Evolutionary conservation across 2,888 invertebrate species (phyloP), one percentile per base, ranked within the genome.

Genomic region (Myopa testacea): DNA sequence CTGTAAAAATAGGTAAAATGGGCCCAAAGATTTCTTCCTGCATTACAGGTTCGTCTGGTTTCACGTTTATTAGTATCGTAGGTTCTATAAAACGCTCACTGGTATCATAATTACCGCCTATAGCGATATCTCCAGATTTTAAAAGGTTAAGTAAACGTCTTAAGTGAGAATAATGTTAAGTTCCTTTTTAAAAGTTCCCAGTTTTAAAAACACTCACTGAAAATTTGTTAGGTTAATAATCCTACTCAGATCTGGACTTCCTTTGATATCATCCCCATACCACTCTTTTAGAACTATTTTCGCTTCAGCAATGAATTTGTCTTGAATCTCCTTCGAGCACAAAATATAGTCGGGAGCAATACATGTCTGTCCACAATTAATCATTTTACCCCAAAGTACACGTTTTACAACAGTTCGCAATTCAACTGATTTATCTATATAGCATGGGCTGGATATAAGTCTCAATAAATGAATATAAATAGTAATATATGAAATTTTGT

Each of bases 21-120:
- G 99, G 99, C 0, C 99, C 99, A 89, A 99, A 99, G 84, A 99
- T 97, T 92, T 99, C 99, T 83, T 98, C 95, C 82, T 93, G 92
- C 95, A 96, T 95, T 5, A 95, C 88, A 58, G 93, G 92, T 90
- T 98, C 97, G 1, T 91, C 90, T 0, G 91, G 90, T 76, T 93
- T 92, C 0, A 97, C 95, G 87, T 97, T 94, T 19, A 91, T 89
- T 71, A 96, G 83, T 76, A 99, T 91, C 0, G 98, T 98, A 1
- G 98, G 98, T 73, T 94, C 93, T 80, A 99, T 96, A 87, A 91
- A 97, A 77, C 92, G 92, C 81, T 97, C 95, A 37, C 91, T 90
- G 0, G 93, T 90, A 87, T 98, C 95, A 77, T 90, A 91, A 69
- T 93, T 91, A 10, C 98, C 98, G 10, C 98, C 98, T 74, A 96